phyloP scores from a whole-genome alignment of 2,888 invertebrate species.

The Lycophotia porphyrea region DNA sequence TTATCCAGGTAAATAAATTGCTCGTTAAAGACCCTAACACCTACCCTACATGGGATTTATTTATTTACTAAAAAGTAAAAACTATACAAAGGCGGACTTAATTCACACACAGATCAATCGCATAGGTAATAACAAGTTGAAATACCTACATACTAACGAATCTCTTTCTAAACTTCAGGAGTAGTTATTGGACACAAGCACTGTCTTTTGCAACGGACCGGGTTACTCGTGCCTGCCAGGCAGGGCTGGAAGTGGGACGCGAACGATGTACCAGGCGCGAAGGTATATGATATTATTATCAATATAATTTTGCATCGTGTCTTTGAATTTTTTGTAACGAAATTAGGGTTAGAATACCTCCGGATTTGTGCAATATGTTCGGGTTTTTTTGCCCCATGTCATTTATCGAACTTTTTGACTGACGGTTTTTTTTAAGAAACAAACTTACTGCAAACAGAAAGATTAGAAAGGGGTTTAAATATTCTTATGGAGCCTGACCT shows the following conservation, averaged over 20 bases:
- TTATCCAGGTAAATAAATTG: conserved; percentile 84
- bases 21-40: background rate
- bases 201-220: conserved; percentile 86
- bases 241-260: conserved; percentile 93
- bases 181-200: conserved; percentile 89
- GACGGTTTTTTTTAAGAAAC: background rate
- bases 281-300: conserved; percentile 70
- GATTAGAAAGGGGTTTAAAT: background rate
- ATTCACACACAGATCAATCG: too few relatives aligned
- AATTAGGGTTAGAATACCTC: background rate
- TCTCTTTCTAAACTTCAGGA: conserved; percentile 71
- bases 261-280: conserved; percentile 80
- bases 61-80: background rate
- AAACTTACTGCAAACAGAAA: background rate
- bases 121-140: background rate
- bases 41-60: background rate
- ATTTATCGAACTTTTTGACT: background rate
- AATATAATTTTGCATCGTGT: too few relatives aligned
- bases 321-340: too few relatives aligned
- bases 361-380: background rate
- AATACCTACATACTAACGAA: background rate
- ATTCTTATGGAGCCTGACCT: background rate
- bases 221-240: conserved; percentile 89
- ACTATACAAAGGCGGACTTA: too few relatives aligned
- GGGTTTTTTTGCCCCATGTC: background rate